Evolutionary conservation across 1,140 invertebrate species (phyloP), one percentile per base, ranked within the genome.

Genomic region (Harlomillsia oculata): DNA sequence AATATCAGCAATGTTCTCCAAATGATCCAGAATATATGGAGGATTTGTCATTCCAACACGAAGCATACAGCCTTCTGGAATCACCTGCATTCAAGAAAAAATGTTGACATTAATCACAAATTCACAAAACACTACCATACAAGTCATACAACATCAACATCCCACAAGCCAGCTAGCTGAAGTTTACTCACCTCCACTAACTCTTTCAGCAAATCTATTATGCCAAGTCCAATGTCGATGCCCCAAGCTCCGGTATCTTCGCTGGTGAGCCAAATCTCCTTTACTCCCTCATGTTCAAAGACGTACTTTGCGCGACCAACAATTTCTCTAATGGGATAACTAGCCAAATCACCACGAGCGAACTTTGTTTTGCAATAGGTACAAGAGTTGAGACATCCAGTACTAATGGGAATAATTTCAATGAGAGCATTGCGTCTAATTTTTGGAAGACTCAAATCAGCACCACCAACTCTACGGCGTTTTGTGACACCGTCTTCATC

Each of bases 341-440:
- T 97, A 0, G 88, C 92, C 1, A 99, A 70, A 69, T 98, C 87
- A 0, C 96, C 96, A 59, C 95, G 73, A 0, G 95, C 95, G 73
- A 96, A 91, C 70, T 98, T 98, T 0, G 95, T 99, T 72, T 98
- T 98, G 68, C 95, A 98, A 69, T 98, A 99, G 0, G 95, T 97
- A 70, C 96, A 99, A 65, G 97, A 89, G 75, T 99, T 99, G 4
- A 99, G 72, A 69, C 96, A 99, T 0, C 94, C 96, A 2, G 92
- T 97, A 71, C 93, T 98, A 14, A 99, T 96, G 0, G 96, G 82
- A 60, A 99, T 95, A 48, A 99, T 98, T 78, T 99, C 96, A 60
- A 99, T 88, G 0, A 97, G 74, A 4, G 91, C 89, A 76, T 99
- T 99, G 68, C 87, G 85, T 48, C 96, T 75, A 8, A 98, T 85